Evolutionary conservation across 2,888 invertebrate genomes (phyloP).

Genomic region (Hedychridium roseum): DNA sequence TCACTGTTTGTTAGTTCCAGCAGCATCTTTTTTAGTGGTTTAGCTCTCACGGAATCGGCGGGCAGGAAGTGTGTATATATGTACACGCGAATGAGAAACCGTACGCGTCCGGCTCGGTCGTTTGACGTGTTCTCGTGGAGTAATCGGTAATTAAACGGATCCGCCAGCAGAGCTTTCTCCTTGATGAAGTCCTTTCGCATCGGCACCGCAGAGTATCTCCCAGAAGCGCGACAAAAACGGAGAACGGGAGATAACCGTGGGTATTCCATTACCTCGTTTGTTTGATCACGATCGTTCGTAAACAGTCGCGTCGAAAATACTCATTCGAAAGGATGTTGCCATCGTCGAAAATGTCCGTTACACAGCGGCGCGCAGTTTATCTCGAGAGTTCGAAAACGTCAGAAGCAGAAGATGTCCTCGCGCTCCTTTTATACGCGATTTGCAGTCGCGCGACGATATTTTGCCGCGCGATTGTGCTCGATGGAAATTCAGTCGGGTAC

Average conservation of each 20-base stretch:
- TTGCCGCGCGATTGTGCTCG: no score
- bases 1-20: background rate
- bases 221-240: background rate
- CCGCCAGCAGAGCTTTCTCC: background rate
- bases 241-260: background rate
- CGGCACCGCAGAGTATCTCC: no score
- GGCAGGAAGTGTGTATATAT: background rate
- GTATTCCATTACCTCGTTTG: background rate
- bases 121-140: no score
- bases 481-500: no score
- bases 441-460: no score
- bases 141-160: slow-evolving; percentile 5
- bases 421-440: no score
- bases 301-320: no score
- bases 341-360: no score
- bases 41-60: background rate
- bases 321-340: no score
- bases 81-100: background rate
- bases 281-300: background rate
- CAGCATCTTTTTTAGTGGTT: background rate
- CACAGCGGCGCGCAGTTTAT: no score
- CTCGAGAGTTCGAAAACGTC: no score
- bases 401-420: no score
- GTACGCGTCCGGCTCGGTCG: background rate
- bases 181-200: background rate